These are phyloP conservation scores for Leptinotarsa juncta DNA, from an alignment of 2,888 invertebrate genomes.

Conservation along the genomic window DNA sequence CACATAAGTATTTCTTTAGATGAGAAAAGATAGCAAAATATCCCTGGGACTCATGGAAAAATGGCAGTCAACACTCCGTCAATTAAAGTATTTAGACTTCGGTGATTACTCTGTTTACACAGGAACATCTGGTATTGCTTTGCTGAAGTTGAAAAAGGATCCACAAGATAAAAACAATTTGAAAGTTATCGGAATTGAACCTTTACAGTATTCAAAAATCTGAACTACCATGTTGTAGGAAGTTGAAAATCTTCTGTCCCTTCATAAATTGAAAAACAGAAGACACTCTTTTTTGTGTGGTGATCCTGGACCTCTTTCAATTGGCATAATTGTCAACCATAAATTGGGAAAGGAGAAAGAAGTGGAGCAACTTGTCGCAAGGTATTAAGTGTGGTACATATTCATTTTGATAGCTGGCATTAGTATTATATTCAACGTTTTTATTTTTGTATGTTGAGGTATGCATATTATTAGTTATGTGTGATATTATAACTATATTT, in stretches of 20 bases:
- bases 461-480: not conserved
- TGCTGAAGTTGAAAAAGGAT: slow-evolving; percentile 71
- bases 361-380: slow-evolving; percentile 67
- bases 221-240: slow-evolving; percentile 43
- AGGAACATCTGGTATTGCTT: slow-evolving; percentile 78
- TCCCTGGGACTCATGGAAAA: slow-evolving; percentile 62
- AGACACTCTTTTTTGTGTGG: slow-evolving; percentile 78
- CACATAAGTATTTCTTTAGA: slow-evolving; percentile 57
- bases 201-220: not conserved
- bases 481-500: not conserved
- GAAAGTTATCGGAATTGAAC: slow-evolving; percentile 48
- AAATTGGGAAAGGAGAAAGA: slow-evolving; percentile 69
- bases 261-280: slow-evolving; percentile 65
- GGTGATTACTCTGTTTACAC: slow-evolving; percentile 80
- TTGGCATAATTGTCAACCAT: slow-evolving; percentile 72
- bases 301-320: slow-evolving; percentile 74
- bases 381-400: slow-evolving; percentile 61
- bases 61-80: slow-evolving; percentile 64
- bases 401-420: not conserved
- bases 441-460: too few species aligned
- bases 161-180: slow-evolving; percentile 54
- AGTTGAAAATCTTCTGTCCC: slow-evolving; percentile 63
- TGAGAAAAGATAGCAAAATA: slow-evolving; percentile 66
- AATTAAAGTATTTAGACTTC: slow-evolving; percentile 65
- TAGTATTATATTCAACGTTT: too few species aligned